Evolutionary conservation across 2,797 vertebrate genomes (phyloP), one percentile per base, ranked within the genome.

Genomic region (Pogoniulus pusillus): DNA sequence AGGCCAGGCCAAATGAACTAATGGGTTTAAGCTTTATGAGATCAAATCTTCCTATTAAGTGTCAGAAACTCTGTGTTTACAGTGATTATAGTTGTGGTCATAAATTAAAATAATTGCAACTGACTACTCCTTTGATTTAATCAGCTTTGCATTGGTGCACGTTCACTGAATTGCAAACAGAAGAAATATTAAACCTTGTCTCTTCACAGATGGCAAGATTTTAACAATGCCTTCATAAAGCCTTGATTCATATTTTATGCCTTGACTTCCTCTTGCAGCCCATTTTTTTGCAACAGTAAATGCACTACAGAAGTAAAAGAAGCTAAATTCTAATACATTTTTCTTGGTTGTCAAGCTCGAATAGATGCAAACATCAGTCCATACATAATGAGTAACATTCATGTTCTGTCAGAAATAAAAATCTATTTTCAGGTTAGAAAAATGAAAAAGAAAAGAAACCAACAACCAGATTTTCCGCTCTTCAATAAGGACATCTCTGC

Each of bases 21-120:
- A 95, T 71, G 19, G 37, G 26, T 82, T 94, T 93, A 90, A 69
- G 69, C 29, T 84, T 91, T 77, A 85, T 0, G 0, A 82, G 90
- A 79, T 80, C 72, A 94, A 77, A 87, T 73, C 62, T 77, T 85
- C 89, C 69, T 87, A 80, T 70, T 90, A 91, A 75, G 81, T 81
- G 64, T 73, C 64, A 90, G 70, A 92, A 94, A 79, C 27, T 64
- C 39, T 53, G 0, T 76, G 85, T 90, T 91, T 93, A 93, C 69
- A 80, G 69, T 75, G 76, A 87, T 87, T 93, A 82, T 63, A 72
- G 69, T 47, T 49, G 11, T 68, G 69, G 75, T 91, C 90, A 94
- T 95, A 91, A 90, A 93, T 72, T 90, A 91, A 85, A 94, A 91
- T 94, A 94, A 95, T 89, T 91, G 75, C 73, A 93, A 80, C 26